Evolutionary conservation across 2,888 invertebrate species (phyloP).

Genomic region (Amblyjoppa proteus): DNA sequence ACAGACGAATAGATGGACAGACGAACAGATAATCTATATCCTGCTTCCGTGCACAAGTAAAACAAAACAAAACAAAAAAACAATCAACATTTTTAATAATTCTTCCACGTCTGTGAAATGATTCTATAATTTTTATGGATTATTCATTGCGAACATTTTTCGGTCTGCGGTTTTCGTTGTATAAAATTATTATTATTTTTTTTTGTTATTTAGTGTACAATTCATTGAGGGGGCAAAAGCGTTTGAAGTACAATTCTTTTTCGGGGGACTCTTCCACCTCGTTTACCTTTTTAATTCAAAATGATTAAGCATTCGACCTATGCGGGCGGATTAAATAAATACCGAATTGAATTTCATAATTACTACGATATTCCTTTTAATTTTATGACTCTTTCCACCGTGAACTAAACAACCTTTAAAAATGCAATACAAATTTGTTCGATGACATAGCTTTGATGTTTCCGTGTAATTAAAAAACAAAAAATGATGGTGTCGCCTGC

Average conservation of each 20-base stretch:
- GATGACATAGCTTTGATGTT: background rate
- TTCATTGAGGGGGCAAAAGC: background rate
- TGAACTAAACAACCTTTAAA: background rate
- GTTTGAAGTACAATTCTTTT: background rate
- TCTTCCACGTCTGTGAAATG: background rate
- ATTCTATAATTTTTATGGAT: conserved; percentile 12
- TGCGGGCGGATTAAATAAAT: background rate
- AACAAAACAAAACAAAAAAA: background rate
- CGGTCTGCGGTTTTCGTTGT: background rate
- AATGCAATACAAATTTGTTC: background rate
- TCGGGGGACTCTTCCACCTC: conserved; percentile 9
- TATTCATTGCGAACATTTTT: background rate
- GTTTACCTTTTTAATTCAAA: conserved; percentile 15
- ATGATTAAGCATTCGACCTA: background rate
- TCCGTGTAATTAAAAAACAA: background rate
- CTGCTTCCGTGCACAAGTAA: too few species aligned
- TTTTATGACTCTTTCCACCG: conserved; percentile 11
- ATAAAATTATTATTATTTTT: conserved; percentile 11
- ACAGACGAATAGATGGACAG: background rate
- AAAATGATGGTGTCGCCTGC: conserved; percentile 5
- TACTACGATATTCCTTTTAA: conserved; percentile 13
- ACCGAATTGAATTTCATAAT: conserved; percentile 2
- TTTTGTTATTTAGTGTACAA: conserved; percentile 19
- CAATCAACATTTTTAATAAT: background rate
- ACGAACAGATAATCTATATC: too few species aligned